These are phyloP conservation scores for Oxyura jamaicensis DNA, from an alignment of 2,113 vertebrate genomes.

Conservation along the genomic window DNA sequence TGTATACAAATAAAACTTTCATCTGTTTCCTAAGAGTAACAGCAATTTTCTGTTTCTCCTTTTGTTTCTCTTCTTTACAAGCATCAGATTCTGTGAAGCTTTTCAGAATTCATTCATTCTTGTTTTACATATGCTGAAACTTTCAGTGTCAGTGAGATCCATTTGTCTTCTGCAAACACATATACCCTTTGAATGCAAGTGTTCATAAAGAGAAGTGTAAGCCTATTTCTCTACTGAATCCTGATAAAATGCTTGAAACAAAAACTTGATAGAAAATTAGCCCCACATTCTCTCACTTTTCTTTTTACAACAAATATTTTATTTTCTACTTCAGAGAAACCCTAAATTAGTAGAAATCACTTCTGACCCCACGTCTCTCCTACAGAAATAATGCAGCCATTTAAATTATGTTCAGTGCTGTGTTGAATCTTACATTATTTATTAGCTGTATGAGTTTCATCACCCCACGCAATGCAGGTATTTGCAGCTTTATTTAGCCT, in stretches of 20 bases:
- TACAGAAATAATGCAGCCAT: slow-evolving; percentile 62
- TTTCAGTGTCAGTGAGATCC: background rate
- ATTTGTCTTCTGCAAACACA: slow-evolving; percentile 6
- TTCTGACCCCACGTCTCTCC: slow-evolving; percentile 34
- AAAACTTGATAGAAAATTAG: slow-evolving; percentile 44
- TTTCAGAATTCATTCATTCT: background rate
- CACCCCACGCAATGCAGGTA: background rate
- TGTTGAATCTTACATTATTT: slow-evolving; percentile 70
- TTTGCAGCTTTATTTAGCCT: slow-evolving; percentile 27
- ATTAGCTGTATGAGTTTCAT: slow-evolving; percentile 58
- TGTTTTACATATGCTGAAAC: background rate
- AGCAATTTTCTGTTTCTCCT: background rate
- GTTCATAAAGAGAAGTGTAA: background rate
- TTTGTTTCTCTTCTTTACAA: slow-evolving; percentile 1
- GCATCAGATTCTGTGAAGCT: background rate
- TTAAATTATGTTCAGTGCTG: slow-evolving; percentile 54
- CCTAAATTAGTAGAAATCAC: slow-evolving; percentile 53
- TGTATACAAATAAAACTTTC: slow-evolving; percentile 38
- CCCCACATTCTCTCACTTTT: slow-evolving; percentile 38
- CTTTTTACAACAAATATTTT: slow-evolving; percentile 57
- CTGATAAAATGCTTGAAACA: slow-evolving; percentile 49
- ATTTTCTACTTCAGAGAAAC: slow-evolving; percentile 55
- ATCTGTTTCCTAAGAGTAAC: background rate
- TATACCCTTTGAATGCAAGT: background rate
- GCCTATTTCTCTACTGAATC: slow-evolving; percentile 32